Evolutionary conservation across 2,888 invertebrate species (phyloP).

Genomic region (Aspidiotus destructor): DNA sequence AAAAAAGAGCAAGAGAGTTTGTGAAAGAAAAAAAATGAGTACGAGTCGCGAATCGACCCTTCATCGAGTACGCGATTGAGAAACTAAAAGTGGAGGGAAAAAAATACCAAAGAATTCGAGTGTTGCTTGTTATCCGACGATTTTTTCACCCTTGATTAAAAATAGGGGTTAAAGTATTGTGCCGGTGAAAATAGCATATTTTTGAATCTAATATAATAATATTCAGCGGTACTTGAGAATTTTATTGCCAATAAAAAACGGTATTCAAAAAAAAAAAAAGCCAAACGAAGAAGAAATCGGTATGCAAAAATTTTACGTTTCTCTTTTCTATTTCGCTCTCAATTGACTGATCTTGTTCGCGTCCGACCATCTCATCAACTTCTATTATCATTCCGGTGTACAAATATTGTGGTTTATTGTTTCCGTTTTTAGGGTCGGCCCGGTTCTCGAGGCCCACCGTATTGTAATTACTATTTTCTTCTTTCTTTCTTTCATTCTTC

Average conservation of each 20-base stretch:
- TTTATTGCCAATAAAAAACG: slow-evolving; percentile 30
- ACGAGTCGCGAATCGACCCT: slow-evolving; percentile 5
- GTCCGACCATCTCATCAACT: no score
- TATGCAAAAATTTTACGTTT: no score
- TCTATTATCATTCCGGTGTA: no score
- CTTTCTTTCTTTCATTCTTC: no score
- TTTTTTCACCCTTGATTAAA: slow-evolving; percentile 29
- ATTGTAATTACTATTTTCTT: no score
- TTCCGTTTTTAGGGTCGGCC: no score
- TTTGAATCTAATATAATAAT: slow-evolving; percentile 32
- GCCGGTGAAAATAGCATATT: slow-evolving; percentile 32
- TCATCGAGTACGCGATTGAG: background rate
- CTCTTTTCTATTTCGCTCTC: no score
- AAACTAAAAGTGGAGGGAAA: slow-evolving; percentile 5
- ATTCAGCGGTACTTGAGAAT: slow-evolving; percentile 31
- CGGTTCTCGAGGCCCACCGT: no score
- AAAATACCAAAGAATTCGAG: slow-evolving; percentile 23
- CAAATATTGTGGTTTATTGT: no score
- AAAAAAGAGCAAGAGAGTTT: slow-evolving; percentile 8
- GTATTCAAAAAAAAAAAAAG: slow-evolving; percentile 20
- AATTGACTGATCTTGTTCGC: no score
- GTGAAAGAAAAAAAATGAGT: slow-evolving; percentile 4
- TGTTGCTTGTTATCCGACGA: slow-evolving; percentile 22
- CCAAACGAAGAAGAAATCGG: background rate
- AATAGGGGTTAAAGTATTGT: slow-evolving; percentile 30